Evolutionary conservation across 2,888 invertebrate genomes (phyloP).

Genomic region (Sarcophaga subvicina): DNA sequence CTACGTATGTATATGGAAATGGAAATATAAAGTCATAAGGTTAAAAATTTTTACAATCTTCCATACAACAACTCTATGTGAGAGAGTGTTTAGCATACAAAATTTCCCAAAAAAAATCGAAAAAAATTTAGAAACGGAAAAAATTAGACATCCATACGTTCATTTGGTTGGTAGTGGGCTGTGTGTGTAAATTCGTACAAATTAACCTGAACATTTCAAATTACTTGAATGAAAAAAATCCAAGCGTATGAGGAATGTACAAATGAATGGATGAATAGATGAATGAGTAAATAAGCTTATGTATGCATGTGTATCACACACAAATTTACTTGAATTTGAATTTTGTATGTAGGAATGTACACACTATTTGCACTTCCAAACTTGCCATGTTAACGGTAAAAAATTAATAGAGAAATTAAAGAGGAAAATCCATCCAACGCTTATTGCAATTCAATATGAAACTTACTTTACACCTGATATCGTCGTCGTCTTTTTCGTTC

Average conservation of each 20-base stretch:
- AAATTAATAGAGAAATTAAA: neutral
- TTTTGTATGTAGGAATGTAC: constrained; percentile 16
- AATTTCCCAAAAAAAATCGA: constrained; percentile 1
- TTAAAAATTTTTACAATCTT: constrained; percentile 31
- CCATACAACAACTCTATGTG: neutral
- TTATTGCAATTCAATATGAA: constrained; percentile 37
- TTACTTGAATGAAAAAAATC: constrained; percentile 49
- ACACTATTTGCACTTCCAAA: constrained; percentile 11
- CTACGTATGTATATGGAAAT: constrained; percentile 5
- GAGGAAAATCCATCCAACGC: constrained; percentile 8
- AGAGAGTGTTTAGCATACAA: neutral
- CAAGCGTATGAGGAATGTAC: neutral
- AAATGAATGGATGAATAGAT: neutral
- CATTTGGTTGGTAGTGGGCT: neutral
- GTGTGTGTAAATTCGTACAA: constrained; percentile 23
- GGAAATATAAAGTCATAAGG: constrained; percentile 45
- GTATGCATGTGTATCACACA: neutral
- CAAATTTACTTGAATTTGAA: neutral
- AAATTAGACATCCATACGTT: neutral
- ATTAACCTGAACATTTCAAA: constrained; percentile 55
- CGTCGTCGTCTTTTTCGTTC: too few species aligned
- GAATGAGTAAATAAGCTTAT: neutral
- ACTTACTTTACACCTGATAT: constrained; percentile 27
- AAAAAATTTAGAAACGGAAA: neutral
- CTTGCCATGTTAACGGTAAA: neutral